These are phyloP conservation scores for Hermetia illucens DNA, from an alignment of 1,140 invertebrate genomes.

Conservation along the genomic window DNA sequence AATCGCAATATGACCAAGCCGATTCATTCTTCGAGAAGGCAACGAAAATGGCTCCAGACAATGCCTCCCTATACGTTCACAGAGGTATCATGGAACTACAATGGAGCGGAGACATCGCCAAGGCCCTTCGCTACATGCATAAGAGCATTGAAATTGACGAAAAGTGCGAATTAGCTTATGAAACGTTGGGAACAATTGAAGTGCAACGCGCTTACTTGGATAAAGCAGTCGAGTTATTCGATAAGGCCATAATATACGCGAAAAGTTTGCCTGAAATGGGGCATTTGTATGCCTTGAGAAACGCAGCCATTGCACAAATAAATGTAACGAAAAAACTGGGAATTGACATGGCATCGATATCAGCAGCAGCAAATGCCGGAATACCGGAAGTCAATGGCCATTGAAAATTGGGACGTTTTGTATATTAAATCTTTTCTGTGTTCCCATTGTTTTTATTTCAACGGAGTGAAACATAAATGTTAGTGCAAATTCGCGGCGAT, in stretches of 20 bases:
- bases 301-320: conserved; percentile 75
- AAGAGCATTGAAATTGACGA: conserved; percentile 77
- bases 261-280: conserved; percentile 76
- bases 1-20: conserved; percentile 66
- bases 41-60: conserved; percentile 64
- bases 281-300: conserved; percentile 70
- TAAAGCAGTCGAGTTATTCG: conserved; percentile 69
- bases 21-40: conserved; percentile 71
- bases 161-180: conserved; percentile 88
- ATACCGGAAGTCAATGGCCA: no score
- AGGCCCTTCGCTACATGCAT: conserved; percentile 60
- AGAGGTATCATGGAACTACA: conserved; percentile 71
- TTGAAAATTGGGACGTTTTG: no score
- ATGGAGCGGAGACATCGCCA: conserved; percentile 67
- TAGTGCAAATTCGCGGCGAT: no score
- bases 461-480: no score
- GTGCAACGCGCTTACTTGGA: conserved; percentile 66
- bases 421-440: no score
- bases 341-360: conserved; percentile 33
- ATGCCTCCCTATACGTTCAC: conserved; percentile 77
- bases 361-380: conserved; percentile 16
- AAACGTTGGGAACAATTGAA: conserved; percentile 87
- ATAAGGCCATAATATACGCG: conserved; percentile 74
- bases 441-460: no score
- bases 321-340: conserved; percentile 66